Evolutionary conservation across 2,888 invertebrate species (phyloP).

Genomic region (Dynastes hyllus): DNA sequence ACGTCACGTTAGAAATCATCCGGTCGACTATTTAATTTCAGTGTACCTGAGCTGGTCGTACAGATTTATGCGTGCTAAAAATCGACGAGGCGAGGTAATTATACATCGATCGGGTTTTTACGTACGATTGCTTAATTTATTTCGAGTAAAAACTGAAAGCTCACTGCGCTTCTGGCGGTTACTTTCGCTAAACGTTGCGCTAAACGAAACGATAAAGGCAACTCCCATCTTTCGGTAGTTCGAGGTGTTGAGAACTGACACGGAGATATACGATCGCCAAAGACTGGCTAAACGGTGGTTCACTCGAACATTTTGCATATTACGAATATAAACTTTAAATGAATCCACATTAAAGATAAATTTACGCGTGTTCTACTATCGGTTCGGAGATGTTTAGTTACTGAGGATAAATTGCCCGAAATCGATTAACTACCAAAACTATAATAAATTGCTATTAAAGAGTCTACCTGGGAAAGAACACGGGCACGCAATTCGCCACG

Average conservation of each 20-base stretch:
- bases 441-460: constrained; percentile 58
- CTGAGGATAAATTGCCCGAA: constrained; percentile 34
- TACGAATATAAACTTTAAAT: constrained; percentile 64
- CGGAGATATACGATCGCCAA: constrained; percentile 51
- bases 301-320: constrained; percentile 61
- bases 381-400: constrained; percentile 52
- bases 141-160: constrained; percentile 40
- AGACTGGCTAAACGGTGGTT: constrained; percentile 52
- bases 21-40: constrained; percentile 36
- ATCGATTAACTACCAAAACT: constrained; percentile 51
- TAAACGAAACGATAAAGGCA: constrained; percentile 15
- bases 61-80: constrained; percentile 43
- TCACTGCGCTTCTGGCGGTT: neutral
- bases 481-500: constrained; percentile 25
- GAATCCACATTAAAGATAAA: constrained; percentile 63
- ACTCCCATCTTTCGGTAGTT: constrained; percentile 22
- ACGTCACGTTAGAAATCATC: constrained; percentile 40
- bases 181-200: neutral
- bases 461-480: constrained; percentile 36
- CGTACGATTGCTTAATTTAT: constrained; percentile 48
- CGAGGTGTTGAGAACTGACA: constrained; percentile 51
- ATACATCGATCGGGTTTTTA: constrained; percentile 46
- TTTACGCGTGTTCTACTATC: constrained; percentile 63
- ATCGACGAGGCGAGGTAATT: constrained; percentile 48
- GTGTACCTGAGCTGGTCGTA: constrained; percentile 16